Base-by-base conservation (phyloP, 2,888 invertebrate species). In the Tanypteryx hageni region DNA sequence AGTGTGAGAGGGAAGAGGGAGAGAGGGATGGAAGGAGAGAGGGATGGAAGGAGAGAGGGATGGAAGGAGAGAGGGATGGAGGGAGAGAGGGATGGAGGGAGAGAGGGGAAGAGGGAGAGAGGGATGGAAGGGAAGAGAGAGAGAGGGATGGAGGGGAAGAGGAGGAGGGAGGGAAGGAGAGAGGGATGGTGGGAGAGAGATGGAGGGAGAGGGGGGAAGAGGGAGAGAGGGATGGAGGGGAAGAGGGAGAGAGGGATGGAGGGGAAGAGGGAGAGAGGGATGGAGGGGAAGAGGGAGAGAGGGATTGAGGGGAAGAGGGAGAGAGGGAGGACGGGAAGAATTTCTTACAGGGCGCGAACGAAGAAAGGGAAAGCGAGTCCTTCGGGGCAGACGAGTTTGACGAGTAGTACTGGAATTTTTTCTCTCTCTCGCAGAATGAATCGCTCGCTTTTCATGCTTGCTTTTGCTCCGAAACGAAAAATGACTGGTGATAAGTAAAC, bases 301-400 rank as follows among this genome's bases (percentile, higher is more conserved):
- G 83, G 83, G 83, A 83, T n/a, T n/a, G n/a, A n/a, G n/a, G n/a
- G n/a, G n/a, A n/a, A n/a, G n/a, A n/a, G n/a, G n/a, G n/a, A n/a
- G n/a, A n/a, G n/a, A n/a, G n/a, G n/a, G n/a, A n/a, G n/a, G 61
- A 61, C 64, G 64, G n/a, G n/a, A 64, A 64, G 64, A 64, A n/a
- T n/a, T 9, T 18, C n/a, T 18, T 18, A n/a, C 16, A 11, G 5
- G 64, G 64, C 64, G 64, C 64, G 64, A 64, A 64, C 83, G 83
- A 83, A 16, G 83, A 83, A 83, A 83, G 83, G 83, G 83, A 83
- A 83, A 83, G 83, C 83, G 82, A 10, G 10, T 11, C 13, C 13
- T 44, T 18, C 11, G 64, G 16, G 59, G 89, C 61, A 64, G 64
- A 89, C 89, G 64, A 89, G 89, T 89, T 68, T 89, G 64, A 64